A percentile compares a stretch with the other conserved stretches of the same genome.
Conservation (phyloP, 1,140 invertebrate species). For the Battus philenor region DNA sequence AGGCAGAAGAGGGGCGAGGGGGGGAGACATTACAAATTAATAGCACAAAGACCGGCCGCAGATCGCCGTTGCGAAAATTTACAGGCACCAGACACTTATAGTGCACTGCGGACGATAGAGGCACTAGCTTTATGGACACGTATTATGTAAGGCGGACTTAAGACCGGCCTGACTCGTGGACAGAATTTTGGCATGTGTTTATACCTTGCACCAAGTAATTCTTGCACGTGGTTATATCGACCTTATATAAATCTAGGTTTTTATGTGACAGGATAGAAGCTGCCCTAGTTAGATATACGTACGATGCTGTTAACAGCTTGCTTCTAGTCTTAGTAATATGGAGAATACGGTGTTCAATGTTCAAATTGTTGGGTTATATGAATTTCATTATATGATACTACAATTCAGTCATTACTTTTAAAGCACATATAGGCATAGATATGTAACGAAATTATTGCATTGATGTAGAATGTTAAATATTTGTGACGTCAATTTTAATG, state of each 20-base stretch:
- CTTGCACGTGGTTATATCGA: not conserved
- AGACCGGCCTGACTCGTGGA: constrained; percentile 6
- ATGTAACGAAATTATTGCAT: too few relatives aligned
- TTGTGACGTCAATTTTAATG: too few relatives aligned
- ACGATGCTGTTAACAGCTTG: too few relatives aligned
- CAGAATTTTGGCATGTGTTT: constrained; percentile 16
- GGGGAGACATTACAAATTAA: constrained; percentile 73
- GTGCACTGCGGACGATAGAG: constrained; percentile 51
- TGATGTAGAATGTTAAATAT: too few relatives aligned
- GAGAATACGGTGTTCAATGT: too few relatives aligned
- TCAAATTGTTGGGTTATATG: too few relatives aligned
- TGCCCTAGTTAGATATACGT: too few relatives aligned
- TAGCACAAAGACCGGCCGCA: constrained; percentile 73
- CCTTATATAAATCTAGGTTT: constrained; percentile 3
- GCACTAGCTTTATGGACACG: constrained; percentile 34
- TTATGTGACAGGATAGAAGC: constrained; percentile 4
- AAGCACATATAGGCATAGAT: too few relatives aligned
- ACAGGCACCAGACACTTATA: constrained; percentile 69
- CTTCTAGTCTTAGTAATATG: too few relatives aligned
- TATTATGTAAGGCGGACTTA: constrained; percentile 34
- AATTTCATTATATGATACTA: too few relatives aligned
- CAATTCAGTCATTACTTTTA: too few relatives aligned
- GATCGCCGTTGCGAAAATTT: constrained; percentile 71
- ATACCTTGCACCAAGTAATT: constrained; percentile 9
- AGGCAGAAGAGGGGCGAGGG: not conserved